Evolutionary conservation across 2,888 invertebrate genomes (phyloP).

Genomic region (Epinotia ramella): DNA sequence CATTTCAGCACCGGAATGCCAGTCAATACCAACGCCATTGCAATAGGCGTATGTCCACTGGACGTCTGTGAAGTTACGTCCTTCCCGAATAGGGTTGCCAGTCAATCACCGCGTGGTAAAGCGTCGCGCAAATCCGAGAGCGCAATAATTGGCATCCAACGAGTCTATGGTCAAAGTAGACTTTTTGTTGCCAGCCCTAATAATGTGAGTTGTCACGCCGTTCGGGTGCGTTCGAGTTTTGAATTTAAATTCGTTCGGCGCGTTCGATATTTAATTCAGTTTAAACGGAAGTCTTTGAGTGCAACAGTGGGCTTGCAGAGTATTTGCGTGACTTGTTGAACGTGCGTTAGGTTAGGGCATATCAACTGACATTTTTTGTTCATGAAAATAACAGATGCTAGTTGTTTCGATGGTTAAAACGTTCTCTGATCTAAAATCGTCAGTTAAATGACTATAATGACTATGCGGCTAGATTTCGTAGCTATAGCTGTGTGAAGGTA

Average conservation of each 20-base stretch:
- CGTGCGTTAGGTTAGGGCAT: too few relatives aligned
- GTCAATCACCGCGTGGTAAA: conserved; percentile 64
- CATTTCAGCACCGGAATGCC: conserved; percentile 18
- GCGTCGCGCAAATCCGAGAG: conserved; percentile 66
- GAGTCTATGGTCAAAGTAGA: conserved; percentile 29
- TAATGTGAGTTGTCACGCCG: conserved; percentile 36
- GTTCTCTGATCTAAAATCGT: background rate
- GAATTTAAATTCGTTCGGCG: conserved; percentile 7
- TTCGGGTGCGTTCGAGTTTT: conserved; percentile 17
- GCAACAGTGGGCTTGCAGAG: background rate
- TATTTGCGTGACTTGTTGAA: background rate
- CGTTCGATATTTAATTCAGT: background rate
- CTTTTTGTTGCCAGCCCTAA: conserved; percentile 41
- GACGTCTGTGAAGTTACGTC: background rate
- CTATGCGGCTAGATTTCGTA: too few relatives aligned
- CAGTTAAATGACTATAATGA: too few relatives aligned
- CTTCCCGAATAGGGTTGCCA: conserved; percentile 50
- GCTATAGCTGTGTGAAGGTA: background rate
- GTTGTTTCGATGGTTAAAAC: background rate
- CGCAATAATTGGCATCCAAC: conserved; percentile 71
- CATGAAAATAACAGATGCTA: too few relatives aligned
- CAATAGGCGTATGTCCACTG: background rate
- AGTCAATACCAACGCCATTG: conserved; percentile 9
- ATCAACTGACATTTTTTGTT: too few relatives aligned
- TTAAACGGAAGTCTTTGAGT: too few relatives aligned